Percentiles rank a stretch among this genome's conserved stretches.
Conservation (phyloP, 2,797 vertebrate genomes). For the Microctenopoma stevenorrisi region DNA sequence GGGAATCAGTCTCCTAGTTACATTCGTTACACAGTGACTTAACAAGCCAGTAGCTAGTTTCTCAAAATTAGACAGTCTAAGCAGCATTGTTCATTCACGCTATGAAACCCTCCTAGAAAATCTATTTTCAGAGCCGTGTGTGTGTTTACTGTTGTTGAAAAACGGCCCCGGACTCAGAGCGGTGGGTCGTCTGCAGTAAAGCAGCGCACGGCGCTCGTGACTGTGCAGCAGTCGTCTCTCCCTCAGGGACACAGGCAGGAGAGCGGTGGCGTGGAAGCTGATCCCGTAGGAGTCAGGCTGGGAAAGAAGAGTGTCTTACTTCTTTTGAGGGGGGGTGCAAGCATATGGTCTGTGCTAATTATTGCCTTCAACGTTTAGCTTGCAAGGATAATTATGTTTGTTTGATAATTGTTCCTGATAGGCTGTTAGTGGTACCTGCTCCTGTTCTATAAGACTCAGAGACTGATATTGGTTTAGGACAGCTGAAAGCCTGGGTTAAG, state of each 20-base stretch:
- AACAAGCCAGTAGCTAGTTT: background rate
- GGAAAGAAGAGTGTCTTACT: constrained; percentile 7
- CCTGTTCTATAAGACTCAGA: background rate
- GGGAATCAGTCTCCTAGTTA: background rate
- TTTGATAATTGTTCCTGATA: constrained; percentile 28
- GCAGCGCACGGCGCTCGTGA: constrained; percentile 32
- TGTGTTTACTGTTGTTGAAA: constrained; percentile 65
- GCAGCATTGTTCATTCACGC: background rate
- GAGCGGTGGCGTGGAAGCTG: constrained; percentile 45
- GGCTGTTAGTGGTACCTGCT: constrained; percentile 14
- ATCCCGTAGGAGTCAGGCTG: constrained; percentile 37
- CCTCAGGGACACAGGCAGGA: constrained; percentile 32
- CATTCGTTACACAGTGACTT: background rate
- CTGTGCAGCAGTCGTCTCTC: constrained; percentile 41
- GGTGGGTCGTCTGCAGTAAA: constrained; percentile 49
- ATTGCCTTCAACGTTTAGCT: constrained; percentile 29
- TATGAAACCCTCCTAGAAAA: constrained; percentile 1
- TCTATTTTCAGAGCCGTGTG: constrained; percentile 14
- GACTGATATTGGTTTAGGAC: background rate
- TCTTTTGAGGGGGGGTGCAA: background rate
- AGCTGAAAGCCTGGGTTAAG: background rate
- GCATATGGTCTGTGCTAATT: constrained; percentile 31
- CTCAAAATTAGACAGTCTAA: constrained; percentile 2
- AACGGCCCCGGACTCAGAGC: constrained; percentile 43
- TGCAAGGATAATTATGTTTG: constrained; percentile 23